A percentile compares a stretch with the other conserved stretches of the same genome.
Conservation (phyloP, 92 coral and sea anemone species). For the Isaurus tuberculatus region DNA sequence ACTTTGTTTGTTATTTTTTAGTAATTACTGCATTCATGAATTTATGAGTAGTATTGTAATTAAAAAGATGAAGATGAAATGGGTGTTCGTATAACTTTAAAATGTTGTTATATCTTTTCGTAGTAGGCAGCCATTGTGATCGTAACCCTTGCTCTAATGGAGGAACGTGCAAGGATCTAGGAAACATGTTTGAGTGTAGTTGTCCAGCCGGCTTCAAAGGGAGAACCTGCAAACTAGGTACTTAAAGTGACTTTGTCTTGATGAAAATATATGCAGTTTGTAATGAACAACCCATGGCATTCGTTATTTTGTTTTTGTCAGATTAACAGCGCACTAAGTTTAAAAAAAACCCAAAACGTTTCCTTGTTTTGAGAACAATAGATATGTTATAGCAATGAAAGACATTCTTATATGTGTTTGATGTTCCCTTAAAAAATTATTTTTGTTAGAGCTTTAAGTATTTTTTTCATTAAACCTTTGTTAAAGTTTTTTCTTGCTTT, state of each 20-base stretch:
- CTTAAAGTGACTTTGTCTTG: conserved; percentile 28
- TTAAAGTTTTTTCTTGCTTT: no score
- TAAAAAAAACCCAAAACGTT: background rate
- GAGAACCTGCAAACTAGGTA: conserved; percentile 87
- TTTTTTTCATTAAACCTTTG: no score
- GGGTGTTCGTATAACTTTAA: background rate
- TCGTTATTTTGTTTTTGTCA: background rate
- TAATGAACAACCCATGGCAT: background rate
- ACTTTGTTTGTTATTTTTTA: no score
- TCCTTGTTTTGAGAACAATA: no score
- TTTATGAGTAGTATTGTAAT: background rate
- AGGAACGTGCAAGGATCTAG: conserved; percentile 74
- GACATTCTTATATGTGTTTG: no score
- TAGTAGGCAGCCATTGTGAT: conserved; percentile 80
- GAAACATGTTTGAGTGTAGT: conserved; percentile 68
- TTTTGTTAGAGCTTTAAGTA: no score
- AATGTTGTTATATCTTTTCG: background rate
- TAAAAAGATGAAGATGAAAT: background rate
- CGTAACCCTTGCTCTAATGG: conserved; percentile 85
- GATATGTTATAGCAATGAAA: no score
- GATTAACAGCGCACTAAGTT: background rate
- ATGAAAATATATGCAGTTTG: conserved; percentile 10
- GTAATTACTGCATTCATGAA: no score
- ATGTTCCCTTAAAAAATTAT: no score
- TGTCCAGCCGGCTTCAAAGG: conserved; percentile 85